phyloP scores from a whole-genome alignment of 2,888 invertebrate species.

The Neuroscelio doddi region DNA sequence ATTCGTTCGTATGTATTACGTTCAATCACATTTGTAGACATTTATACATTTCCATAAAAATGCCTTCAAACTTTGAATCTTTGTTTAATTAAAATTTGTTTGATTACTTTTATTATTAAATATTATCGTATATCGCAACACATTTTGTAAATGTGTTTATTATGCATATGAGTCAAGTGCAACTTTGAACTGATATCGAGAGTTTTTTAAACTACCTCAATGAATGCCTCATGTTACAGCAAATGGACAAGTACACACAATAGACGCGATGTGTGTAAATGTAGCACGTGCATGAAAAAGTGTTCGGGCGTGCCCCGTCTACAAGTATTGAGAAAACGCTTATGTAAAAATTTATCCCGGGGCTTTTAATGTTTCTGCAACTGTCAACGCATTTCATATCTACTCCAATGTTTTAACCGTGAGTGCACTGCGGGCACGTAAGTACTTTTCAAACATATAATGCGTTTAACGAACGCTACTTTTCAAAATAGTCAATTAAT shows the following conservation, averaged over 20 bases:
- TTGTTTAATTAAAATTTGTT: too few species aligned
- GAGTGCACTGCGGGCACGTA: constrained; percentile 17
- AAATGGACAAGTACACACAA: constrained; percentile 8
- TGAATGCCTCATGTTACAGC: too few species aligned
- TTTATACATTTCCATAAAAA: too few species aligned
- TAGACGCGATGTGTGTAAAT: constrained; percentile 20
- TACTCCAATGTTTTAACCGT: constrained; percentile 32
- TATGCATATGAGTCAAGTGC: too few species aligned
- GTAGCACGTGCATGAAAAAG: constrained; percentile 14
- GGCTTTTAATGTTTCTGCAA: constrained; percentile 29
- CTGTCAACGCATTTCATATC: constrained; percentile 24
- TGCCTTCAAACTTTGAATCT: too few species aligned
- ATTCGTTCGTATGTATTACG: too few species aligned
- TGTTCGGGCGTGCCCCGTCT: constrained; percentile 27
- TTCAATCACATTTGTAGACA: too few species aligned
- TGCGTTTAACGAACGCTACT: constrained; percentile 38
- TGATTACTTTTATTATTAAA: too few species aligned
- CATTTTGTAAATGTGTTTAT: too few species aligned
- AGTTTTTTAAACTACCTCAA: too few species aligned
- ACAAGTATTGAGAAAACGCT: constrained; percentile 31
- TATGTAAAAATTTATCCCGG: constrained; percentile 34
- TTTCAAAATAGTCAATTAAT: constrained; percentile 37
- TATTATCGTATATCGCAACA: too few species aligned
- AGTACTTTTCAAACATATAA: constrained; percentile 38
- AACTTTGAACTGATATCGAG: too few species aligned